Percentiles rank a stretch among this genome's conserved stretches.
Conservation (phyloP, 2,888 invertebrate species). For the Nemotelus nigrinus region DNA sequence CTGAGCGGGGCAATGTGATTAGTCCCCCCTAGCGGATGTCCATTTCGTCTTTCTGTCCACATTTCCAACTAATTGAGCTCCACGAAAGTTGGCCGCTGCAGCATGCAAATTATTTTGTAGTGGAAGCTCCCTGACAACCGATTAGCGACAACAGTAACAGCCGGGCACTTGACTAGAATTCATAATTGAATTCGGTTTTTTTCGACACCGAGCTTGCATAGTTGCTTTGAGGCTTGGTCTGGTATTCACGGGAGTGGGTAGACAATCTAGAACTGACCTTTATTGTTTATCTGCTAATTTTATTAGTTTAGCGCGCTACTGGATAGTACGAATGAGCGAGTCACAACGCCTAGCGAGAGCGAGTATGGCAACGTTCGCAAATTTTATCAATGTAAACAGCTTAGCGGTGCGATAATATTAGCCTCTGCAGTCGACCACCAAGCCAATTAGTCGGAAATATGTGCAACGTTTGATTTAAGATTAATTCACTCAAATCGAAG, state of each 20-base stretch:
- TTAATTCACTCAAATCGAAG: no score
- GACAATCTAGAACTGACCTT: not conserved
- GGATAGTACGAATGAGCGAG: no score
- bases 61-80: no score
- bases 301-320: not conserved
- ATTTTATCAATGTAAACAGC: no score
- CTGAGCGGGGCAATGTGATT: not conserved
- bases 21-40: not conserved
- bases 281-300: conserved; percentile 3
- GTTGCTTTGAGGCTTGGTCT: not conserved
- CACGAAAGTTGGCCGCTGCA: no score
- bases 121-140: conserved; percentile 2
- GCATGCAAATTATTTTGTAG: not conserved
- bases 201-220: not conserved
- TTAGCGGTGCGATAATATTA: no score
- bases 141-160: not conserved
- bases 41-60: not conserved
- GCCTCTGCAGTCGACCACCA: no score
- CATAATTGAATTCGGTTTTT: conserved; percentile 30
- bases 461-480: no score
- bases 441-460: no score
- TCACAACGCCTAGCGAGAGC: no score
- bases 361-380: no score
- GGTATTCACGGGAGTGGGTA: not conserved
- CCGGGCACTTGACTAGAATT: not conserved